Evolutionary conservation across 2,797 vertebrate genomes (phyloP), one percentile per base, ranked within the genome.

Genomic region (Petrocephalus sullivani): DNA sequence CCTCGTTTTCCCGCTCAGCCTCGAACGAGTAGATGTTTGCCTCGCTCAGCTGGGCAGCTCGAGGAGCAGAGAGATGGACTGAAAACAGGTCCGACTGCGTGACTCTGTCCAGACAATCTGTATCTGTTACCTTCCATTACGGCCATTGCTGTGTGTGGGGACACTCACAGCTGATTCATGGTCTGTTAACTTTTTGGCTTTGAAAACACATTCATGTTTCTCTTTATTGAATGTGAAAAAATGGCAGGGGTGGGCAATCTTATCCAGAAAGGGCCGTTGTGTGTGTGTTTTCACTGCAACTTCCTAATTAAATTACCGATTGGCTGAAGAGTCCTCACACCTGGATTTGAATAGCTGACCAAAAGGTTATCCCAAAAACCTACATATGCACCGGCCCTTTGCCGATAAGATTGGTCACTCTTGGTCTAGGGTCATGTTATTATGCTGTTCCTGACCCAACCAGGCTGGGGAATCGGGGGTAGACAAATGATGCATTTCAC

Each of bases 21-120:
- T 88, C 61, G 57, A 82, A 82, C 51, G 86, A 84, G 89, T 86
- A 90, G 89, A 89, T 89, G 89, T 90, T 89, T 89, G 89, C 85
- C 87, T 87, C 88, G 89, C 88, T 81, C 64, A 71, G 82, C 58
- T 56, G 16, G 75, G 9, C 82, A 54, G 14, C 6, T 10, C 57
- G 19, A 6, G 10, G 71, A 87, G 75, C 87, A 88, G 89, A 87
- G 85, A 85, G 41, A 54, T 16, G 16, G 21, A 37, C 21, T 41
- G 58, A 75, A 37, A 37, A n/a, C 23, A 4, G 5, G 1, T 19
- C 4, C 12, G 2, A 33, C 21, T 33, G 23, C 2, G 3, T 12
- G 61, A 1, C 23, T 67, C 23, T 2, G 10, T 16, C 64, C 64
- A 37, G 64, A 71, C n/a, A 33, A 71, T 16, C 28, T 37, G 28